Base-by-base conservation (phyloP, 2,113 vertebrate species). In the Peucedramus taeniatus region DNA sequence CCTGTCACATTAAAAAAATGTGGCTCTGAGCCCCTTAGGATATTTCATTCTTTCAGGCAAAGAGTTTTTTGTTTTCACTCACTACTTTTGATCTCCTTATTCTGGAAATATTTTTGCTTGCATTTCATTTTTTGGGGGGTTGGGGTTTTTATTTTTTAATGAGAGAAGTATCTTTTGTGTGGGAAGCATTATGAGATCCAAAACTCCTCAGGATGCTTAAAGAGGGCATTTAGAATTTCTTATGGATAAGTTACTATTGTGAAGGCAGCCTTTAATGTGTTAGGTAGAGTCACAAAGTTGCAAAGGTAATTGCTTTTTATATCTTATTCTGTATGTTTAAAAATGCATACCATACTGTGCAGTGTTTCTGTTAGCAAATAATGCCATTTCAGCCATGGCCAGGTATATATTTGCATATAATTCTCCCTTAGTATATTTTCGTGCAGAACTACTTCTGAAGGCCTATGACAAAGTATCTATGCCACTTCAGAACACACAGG, bases 1-100 rank as follows among this genome's bases (percentile, higher is more conserved):
- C 78, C 82, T 97, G 97, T 97, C 97, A 96, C 80, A 77, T 96
- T 92, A 53, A 60, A 93, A 92, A 95, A 96, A 79, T 74, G 88
- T 92, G 82, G 65, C 71, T 90, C 59, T 80, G 51, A 54, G 61
- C 82, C 90, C 89, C 91, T 92, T 82, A 90, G 93, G 94, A 90
- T 70, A 90, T 96, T 93, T 94, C 3, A 4, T 80, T 89, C 72
- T 95, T 82, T 69, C 84, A 93, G 65, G 83, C 79, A 93, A 90
- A 93, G 83, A 87, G 31, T 37, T 94, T 83, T 83, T 95, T 94
- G 78, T 66, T 91, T 94, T 93, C 60, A 31, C 23, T 79, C 28
- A 24, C 63, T 81, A 74, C 92, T 96, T 94, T 92, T 95, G 82
- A 92, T 93, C 90, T 94, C 27, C 45, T 93, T 94, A 86, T 90